Evolutionary conservation across 1,140 invertebrate species (phyloP).

Genomic region (Leucophenga varia): DNA sequence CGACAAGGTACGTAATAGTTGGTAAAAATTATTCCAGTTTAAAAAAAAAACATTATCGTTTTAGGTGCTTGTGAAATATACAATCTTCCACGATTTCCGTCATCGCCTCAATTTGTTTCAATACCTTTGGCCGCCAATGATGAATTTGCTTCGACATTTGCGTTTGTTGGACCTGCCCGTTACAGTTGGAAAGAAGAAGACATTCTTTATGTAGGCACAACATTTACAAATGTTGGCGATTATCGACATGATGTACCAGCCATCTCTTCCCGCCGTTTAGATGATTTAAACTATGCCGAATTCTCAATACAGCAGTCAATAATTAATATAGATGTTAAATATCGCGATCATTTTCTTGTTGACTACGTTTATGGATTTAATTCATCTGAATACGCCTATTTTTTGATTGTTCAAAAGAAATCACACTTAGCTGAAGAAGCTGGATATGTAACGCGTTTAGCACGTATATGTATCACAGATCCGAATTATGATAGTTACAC

Average conservation of each 20-base stretch:
- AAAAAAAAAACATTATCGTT: too few species aligned
- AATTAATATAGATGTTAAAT: slow-evolving; percentile 90
- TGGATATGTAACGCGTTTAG: slow-evolving; percentile 86
- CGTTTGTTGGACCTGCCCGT: slow-evolving; percentile 89
- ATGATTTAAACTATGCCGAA: slow-evolving; percentile 77
- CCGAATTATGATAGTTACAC: slow-evolving; percentile 93
- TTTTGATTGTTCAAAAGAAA: slow-evolving; percentile 91
- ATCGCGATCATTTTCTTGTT: slow-evolving; percentile 91
- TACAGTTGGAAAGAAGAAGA: slow-evolving; percentile 76
- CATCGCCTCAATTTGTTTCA: slow-evolving; percentile 70
- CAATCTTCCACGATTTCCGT: slow-evolving; percentile 77
- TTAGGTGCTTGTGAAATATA: slow-evolving; percentile 81
- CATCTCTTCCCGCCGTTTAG: slow-evolving; percentile 81
- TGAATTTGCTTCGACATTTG: slow-evolving; percentile 85
- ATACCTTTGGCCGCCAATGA: slow-evolving; percentile 88
- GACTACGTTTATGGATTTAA: slow-evolving; percentile 96
- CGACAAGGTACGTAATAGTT: slow-evolving; percentile 64
- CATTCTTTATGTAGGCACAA: slow-evolving; percentile 92
- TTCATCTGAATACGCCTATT: slow-evolving; percentile 91
- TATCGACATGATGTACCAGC: slow-evolving; percentile 93
- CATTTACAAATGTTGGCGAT: slow-evolving; percentile 88
- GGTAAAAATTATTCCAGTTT: too few species aligned
- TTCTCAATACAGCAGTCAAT: slow-evolving; percentile 84
- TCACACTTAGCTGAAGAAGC: slow-evolving; percentile 85
- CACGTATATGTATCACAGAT: slow-evolving; percentile 91